Conservation (phyloP, 2,888 invertebrate genomes). For the Epistrophe grossulariae region DNA sequence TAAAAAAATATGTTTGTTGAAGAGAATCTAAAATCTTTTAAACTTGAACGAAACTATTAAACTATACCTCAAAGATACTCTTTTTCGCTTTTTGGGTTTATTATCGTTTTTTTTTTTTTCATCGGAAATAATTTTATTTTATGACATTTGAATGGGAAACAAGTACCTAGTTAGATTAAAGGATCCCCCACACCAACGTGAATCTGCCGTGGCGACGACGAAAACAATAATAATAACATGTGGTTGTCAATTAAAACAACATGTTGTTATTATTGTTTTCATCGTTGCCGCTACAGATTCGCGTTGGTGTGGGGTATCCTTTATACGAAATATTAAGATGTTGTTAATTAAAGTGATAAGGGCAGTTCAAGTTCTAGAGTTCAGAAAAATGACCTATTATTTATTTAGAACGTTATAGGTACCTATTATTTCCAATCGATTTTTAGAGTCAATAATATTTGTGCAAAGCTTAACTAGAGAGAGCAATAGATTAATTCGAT, state of each 20-base stretch:
- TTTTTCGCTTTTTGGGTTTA: not conserved
- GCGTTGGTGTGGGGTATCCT: too few species aligned
- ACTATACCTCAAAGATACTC: not conserved
- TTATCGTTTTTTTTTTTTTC: not conserved
- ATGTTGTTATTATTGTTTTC: too few species aligned
- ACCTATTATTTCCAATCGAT: not conserved
- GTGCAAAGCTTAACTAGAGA: not conserved
- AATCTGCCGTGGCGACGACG: too few species aligned
- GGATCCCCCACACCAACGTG: too few species aligned
- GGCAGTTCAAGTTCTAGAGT: slow-evolving; percentile 1
- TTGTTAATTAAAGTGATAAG: slow-evolving; percentile 1
- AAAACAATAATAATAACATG: too few species aligned
- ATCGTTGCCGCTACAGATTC: too few species aligned
- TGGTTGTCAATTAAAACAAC: too few species aligned
- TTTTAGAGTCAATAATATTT: not conserved
- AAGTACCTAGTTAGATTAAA: too few species aligned
- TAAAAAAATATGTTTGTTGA: not conserved
- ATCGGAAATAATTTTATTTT: not conserved
- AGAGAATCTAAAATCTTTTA: too few species aligned
- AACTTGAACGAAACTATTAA: too few species aligned
- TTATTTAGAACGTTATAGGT: slow-evolving; percentile 23
- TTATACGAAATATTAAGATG: slow-evolving; percentile 12
- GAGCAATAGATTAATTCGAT: not conserved
- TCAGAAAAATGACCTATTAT: not conserved
- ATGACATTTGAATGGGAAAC: not conserved